Conservation (phyloP, 2,888 invertebrate species). For the Pelosia muscerda region DNA sequence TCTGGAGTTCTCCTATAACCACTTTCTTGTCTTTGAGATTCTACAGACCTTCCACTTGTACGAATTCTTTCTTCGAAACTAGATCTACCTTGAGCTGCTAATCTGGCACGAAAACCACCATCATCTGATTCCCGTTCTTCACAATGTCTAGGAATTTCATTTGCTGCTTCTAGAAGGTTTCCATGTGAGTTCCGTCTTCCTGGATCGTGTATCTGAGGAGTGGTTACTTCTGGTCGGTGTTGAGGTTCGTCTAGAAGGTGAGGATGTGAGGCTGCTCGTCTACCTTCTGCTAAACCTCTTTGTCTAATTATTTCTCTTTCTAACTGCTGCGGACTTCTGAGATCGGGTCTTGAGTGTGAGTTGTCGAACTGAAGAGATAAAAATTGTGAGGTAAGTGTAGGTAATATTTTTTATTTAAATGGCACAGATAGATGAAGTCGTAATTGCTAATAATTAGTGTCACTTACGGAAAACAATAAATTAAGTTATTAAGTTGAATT, state of each 20-base stretch:
- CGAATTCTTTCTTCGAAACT: constrained; percentile 80
- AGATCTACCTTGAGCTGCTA: constrained; percentile 74
- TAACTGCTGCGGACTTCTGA: constrained; percentile 88
- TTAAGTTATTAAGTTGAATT: background rate
- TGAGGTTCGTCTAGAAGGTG: constrained; percentile 87
- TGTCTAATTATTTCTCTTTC: constrained; percentile 87
- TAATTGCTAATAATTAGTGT: background rate
- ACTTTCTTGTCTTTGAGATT: constrained; percentile 71
- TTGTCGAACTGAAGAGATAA: constrained; percentile 76
- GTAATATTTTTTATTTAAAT: background rate
- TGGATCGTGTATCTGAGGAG: constrained; percentile 74
- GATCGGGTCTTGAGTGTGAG: constrained; percentile 80
- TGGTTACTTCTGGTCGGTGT: constrained; percentile 70
- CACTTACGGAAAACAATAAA: background rate
- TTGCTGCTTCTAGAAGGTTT: constrained; percentile 83
- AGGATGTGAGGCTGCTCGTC: constrained; percentile 89
- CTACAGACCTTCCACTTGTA: constrained; percentile 78
- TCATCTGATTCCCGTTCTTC: constrained; percentile 88
- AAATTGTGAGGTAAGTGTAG: background rate
- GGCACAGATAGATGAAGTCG: background rate
- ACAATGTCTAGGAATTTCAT: constrained; percentile 65
- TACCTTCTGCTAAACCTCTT: constrained; percentile 85
- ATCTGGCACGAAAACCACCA: constrained; percentile 86
- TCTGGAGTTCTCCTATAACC: constrained; percentile 78
- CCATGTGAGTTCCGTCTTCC: constrained; percentile 87